phyloP scores from a whole-genome alignment of 2,113 vertebrate species.

The Pollachius pollachius region DNA sequence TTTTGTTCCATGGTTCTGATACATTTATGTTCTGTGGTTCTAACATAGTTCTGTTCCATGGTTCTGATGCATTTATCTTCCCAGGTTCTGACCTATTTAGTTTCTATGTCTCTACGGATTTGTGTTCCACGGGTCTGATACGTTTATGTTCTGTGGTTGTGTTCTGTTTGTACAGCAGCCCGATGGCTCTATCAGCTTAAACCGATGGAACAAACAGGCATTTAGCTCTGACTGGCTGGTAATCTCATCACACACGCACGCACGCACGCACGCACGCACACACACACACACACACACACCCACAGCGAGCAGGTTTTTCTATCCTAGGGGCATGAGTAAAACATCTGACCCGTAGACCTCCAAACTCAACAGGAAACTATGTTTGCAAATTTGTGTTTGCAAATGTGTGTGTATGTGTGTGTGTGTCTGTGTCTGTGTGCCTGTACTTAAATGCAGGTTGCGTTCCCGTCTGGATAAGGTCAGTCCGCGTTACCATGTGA shows the following conservation, averaged over 20 bases:
- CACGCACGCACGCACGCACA: conserved; percentile 2
- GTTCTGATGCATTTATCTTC: no score
- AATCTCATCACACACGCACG: not conserved
- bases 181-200: not conserved
- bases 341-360: conserved; percentile 53
- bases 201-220: conserved; percentile 22
- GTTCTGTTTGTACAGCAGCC: not conserved
- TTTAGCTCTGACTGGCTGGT: not conserved
- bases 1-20: no score
- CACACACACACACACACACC: conserved; percentile 8
- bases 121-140: no score
- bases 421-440: not conserved
- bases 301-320: conserved; percentile 44
- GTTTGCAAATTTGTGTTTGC: conserved; percentile 20
- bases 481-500: no score
- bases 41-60: no score
- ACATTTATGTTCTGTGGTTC: no score
- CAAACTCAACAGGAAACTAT: conserved; percentile 15
- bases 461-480: no score
- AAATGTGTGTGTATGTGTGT: conserved; percentile 21
- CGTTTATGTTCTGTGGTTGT: no score
- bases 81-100: no score
- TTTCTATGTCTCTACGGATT: no score
- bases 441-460: not conserved
- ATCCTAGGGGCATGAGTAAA: conserved; percentile 46